These are phyloP conservation scores for Pristionchus entomophagus DNA, from an alignment of 2,888 invertebrate species.

Conservation along the genomic window DNA sequence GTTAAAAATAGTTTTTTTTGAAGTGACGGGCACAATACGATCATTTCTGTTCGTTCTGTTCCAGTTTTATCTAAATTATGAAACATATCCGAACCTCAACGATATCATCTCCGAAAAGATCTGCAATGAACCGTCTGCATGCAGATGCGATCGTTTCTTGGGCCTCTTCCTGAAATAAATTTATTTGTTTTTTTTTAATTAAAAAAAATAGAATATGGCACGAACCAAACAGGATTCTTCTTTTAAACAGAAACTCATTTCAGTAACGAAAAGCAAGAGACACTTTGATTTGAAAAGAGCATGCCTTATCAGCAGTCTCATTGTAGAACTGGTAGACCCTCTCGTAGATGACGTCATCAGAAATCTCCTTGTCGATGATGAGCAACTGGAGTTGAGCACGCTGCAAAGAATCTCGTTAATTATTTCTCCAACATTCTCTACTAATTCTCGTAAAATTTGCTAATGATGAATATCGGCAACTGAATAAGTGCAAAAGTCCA, in stretches of 20 bases:
- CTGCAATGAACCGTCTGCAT: slow-evolving; percentile 38
- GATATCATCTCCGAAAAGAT: slow-evolving; percentile 43
- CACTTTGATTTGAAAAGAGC: neutral
- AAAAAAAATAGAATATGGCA: too few species aligned
- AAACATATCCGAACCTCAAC: slow-evolving; percentile 3
- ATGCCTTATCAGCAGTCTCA: slow-evolving; percentile 17
- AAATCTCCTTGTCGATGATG: slow-evolving; percentile 25
- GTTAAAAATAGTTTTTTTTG: neutral
- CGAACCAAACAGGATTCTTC: too few species aligned
- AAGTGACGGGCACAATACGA: too few species aligned
- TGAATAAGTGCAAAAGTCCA: too few species aligned
- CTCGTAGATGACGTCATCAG: slow-evolving; percentile 45
- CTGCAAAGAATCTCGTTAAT: neutral
- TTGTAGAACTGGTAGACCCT: slow-evolving; percentile 43
- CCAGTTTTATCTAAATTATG: too few species aligned
- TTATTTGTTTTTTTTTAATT: too few species aligned
- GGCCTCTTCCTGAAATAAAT: slow-evolving; percentile 31
- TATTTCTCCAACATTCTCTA: too few species aligned
- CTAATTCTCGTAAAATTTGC: too few species aligned
- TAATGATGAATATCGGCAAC: too few species aligned
- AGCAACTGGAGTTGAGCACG: slow-evolving; percentile 14
- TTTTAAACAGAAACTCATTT: too few species aligned
- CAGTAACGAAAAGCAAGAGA: too few species aligned
- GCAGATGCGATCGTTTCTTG: slow-evolving; percentile 24
- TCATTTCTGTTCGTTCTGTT: too few species aligned